Conservation (phyloP, 2,113 vertebrate species). For the Solenodon paradoxus region DNA sequence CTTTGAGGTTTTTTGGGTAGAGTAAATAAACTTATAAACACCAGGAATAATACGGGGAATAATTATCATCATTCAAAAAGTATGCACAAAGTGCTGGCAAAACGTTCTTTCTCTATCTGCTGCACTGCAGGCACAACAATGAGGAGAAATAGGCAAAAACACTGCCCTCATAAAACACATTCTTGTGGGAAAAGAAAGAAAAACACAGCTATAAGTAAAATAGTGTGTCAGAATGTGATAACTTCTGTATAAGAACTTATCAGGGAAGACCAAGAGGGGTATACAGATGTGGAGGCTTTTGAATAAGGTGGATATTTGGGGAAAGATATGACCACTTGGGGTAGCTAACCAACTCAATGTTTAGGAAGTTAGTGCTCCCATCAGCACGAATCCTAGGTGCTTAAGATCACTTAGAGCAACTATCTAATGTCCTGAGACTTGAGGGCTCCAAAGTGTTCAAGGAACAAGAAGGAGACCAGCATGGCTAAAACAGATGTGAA, state of each 20-base stretch:
- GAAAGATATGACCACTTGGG: background rate
- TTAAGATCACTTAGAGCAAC: no score
- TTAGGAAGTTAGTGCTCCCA: no score
- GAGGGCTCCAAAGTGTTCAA: background rate
- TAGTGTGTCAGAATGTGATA: background rate
- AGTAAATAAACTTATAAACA: background rate
- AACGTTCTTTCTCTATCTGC: background rate
- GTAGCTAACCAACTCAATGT: background rate
- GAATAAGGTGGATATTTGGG: background rate
- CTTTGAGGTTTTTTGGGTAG: background rate
- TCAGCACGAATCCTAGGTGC: no score
- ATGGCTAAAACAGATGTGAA: background rate
- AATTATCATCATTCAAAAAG: background rate
- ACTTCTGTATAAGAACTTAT: background rate
- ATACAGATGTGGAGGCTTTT: background rate
- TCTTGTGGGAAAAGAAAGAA: background rate
- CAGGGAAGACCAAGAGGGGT: background rate
- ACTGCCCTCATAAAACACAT: background rate
- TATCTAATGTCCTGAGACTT: background rate
- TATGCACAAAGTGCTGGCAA: background rate
- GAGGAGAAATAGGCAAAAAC: background rate
- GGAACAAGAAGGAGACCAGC: no score
- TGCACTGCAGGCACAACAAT: background rate
- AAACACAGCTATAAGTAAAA: background rate
- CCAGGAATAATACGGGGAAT: background rate